Evolutionary conservation across 2,113 vertebrate genomes (phyloP).

Genomic region (Sinocyclocheilus grahami): DNA sequence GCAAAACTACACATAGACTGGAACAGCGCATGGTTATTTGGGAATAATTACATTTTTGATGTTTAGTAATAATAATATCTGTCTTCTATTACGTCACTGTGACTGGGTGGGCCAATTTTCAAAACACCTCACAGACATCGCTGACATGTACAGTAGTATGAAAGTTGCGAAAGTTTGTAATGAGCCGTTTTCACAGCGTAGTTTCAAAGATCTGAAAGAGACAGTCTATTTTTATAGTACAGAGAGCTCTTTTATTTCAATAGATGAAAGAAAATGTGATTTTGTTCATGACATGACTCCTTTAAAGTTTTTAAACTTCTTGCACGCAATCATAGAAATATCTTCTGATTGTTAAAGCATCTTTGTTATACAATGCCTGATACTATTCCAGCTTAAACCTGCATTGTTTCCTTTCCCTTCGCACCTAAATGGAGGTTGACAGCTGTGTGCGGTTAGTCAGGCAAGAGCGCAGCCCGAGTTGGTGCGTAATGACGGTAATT

Average conservation of each 20-base stretch:
- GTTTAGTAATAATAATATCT: background rate
- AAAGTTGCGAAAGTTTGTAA: constrained; percentile 9
- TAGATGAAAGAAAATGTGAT: background rate
- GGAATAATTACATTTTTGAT: background rate
- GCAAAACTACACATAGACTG: background rate
- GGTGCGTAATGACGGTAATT: constrained; percentile 63
- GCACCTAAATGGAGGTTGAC: constrained; percentile 44
- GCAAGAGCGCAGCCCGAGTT: constrained; percentile 35
- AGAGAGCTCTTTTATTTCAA: background rate
- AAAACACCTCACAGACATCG: background rate
- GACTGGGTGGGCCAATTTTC: background rate
- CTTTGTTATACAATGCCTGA: constrained; percentile 10
- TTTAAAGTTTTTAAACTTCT: background rate
- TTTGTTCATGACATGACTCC: background rate
- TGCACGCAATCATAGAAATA: background rate
- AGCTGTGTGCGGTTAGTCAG: constrained; percentile 44
- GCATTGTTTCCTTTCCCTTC: constrained; percentile 31
- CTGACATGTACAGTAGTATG: background rate
- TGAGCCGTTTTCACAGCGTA: background rate
- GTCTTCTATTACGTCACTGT: background rate
- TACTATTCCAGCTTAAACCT: constrained; percentile 22
- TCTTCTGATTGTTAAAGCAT: background rate
- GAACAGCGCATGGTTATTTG: background rate
- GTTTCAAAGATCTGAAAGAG: constrained; percentile 9
- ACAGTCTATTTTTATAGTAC: background rate